Evolutionary conservation across 2,113 vertebrate genomes (phyloP), one percentile per base, ranked within the genome.

Genomic region (Tinamus guttatus): DNA sequence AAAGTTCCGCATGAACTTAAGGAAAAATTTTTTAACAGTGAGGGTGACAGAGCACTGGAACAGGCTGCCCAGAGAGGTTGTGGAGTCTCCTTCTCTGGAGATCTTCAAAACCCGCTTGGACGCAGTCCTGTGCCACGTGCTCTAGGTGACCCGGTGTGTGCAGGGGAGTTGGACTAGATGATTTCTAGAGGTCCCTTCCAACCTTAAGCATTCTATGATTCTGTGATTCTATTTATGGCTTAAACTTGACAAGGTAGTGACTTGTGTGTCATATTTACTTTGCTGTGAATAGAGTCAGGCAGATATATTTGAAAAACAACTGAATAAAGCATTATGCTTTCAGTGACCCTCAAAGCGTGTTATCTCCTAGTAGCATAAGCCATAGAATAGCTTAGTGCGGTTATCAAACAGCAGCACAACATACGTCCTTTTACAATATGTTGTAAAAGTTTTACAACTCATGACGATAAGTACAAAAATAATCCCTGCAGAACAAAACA

Each of bases 401-500:
- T 68, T 91, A 77, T 59, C 40, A 68, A 87, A 43, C 88, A 87
- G 79, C 60, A 93, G 49, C 81, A 21, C 84, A 62, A 75, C 47
- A 56, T 38, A 78, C 4, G 0, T 25, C 22, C 32, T 62, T 96
- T 86, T 89, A 92, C 52, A 90, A 58, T 40, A 19, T 7, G 2
- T 56, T 87, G 63, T 91, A 81, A 93, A 95, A 93, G 76, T 96
- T 97, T 94, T 93, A 81, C 16, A 21, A 91, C 84, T 95, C 56
- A 12, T 95, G 94, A 88, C 94, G 94, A 84, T 89, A 94, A 45
- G 6, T 76, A 51, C 87, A 96, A 87, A 97, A 98, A 97, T 94
- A 98, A 97, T 97, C 93, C 96, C 94, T 38, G 63, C 85, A 95
- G 96, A 97, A 95, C 89, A 95, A 94, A 97, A 86, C 92, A 86